Percentiles rank a stretch among this genome's conserved stretches.
phyloP scores from a whole-genome alignment of 2,797 vertebrate species.

The Propithecus deckenii region DNA sequence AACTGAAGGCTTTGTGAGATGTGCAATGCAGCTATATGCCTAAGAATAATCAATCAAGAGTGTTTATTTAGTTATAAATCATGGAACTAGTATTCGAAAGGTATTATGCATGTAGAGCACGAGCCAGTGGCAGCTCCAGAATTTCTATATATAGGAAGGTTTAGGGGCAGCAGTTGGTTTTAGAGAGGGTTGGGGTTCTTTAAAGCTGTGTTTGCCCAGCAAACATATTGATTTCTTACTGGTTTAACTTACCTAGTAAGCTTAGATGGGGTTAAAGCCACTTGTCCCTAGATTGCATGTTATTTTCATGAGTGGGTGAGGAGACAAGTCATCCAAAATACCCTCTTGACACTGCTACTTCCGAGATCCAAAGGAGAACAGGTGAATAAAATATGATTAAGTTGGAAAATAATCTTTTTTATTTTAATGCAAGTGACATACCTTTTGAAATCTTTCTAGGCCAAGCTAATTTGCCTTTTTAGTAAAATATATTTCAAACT shows the following conservation, averaged over 20 bases:
- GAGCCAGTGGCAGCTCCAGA: neutral
- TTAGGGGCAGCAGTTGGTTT: neutral
- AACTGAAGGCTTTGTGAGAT: neutral
- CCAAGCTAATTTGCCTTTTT: neutral
- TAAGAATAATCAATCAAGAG: neutral
- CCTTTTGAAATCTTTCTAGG: slow-evolving; percentile 7
- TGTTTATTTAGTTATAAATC: neutral
- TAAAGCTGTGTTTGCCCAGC: neutral
- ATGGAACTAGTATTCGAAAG: neutral
- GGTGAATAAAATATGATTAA: neutral
- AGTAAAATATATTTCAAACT: slow-evolving; percentile 5
- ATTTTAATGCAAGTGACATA: neutral
- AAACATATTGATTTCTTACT: neutral
- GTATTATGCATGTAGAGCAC: neutral
- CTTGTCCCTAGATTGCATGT: neutral
- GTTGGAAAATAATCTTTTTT: neutral
- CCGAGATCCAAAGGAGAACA: neutral
- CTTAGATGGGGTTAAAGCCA: neutral
- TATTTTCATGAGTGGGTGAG: neutral
- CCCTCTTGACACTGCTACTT: neutral
- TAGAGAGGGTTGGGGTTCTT: neutral
- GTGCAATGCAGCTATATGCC: neutral
- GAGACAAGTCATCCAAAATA: neutral
- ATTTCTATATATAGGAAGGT: neutral
- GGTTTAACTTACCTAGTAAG: neutral